Conservation (phyloP, 2,888 invertebrate genomes). For the Merodon equestris region DNA sequence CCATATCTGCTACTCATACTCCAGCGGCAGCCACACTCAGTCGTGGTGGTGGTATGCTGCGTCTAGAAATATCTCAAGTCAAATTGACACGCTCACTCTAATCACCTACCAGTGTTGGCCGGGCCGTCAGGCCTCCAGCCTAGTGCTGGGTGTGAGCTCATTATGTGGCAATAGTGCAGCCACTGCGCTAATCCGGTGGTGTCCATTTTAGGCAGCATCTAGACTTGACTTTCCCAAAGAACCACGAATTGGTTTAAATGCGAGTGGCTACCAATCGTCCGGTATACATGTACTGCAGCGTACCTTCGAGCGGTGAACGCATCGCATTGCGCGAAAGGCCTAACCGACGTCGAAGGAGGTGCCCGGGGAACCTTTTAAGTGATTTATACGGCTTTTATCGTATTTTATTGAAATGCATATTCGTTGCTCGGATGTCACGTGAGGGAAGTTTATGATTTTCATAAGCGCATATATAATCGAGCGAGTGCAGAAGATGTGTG, state of each 20-base stretch:
- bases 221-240: no score
- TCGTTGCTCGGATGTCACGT: constrained; percentile 79
- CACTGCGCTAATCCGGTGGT: no score
- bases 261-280: no score
- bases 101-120: constrained; percentile 18
- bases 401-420: constrained; percentile 80
- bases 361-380: constrained; percentile 70
- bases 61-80: constrained; percentile 3
- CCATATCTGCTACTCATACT: no score
- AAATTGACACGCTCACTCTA: constrained; percentile 48
- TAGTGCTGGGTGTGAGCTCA: constrained; percentile 32
- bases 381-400: constrained; percentile 79
- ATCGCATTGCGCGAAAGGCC: neutral
- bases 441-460: constrained; percentile 79
- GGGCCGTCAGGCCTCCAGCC: no score
- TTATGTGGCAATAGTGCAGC: constrained; percentile 30
- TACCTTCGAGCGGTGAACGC: constrained; percentile 16
- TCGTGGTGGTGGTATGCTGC: neutral
- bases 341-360: no score
- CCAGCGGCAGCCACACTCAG: no score
- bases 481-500: constrained; percentile 66
- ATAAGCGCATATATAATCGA: constrained; percentile 75
- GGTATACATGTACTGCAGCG: neutral
- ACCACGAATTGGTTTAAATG: no score
- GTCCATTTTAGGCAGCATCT: no score